Percentiles rank a stretch among this genome's conserved stretches.
Evolutionary conservation across 2,888 invertebrate species (phyloP).

Genomic region (Cheilosia grossa): DNA sequence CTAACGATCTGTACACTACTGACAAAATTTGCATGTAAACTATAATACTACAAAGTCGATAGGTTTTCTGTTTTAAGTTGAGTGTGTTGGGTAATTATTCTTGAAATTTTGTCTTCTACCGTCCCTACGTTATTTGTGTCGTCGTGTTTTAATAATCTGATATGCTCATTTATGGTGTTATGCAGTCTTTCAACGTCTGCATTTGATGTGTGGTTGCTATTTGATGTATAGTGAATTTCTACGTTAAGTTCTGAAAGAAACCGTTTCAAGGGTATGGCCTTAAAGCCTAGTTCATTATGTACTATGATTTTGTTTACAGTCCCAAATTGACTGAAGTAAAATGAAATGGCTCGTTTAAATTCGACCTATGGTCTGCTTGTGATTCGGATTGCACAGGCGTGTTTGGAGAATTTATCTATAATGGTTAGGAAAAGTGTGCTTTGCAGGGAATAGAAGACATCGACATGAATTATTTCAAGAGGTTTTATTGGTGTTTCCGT

Average conservation of each 20-base stretch:
- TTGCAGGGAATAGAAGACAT: slow-evolving; percentile 71
- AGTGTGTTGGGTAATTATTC: slow-evolving; percentile 68
- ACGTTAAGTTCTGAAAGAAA: slow-evolving; percentile 59
- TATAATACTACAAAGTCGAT: slow-evolving; percentile 74
- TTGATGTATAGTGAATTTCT: slow-evolving; percentile 68
- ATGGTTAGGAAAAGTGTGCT: slow-evolving; percentile 73
- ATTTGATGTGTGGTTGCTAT: slow-evolving; percentile 69
- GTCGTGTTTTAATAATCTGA: slow-evolving; percentile 69
- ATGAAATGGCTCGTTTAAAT: slow-evolving; percentile 60
- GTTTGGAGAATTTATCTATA: slow-evolving; percentile 76
- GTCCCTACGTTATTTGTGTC: slow-evolving; percentile 56
- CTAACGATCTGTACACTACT: too few species aligned
- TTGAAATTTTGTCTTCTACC: slow-evolving; percentile 71
- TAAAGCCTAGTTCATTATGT: slow-evolving; percentile 72
- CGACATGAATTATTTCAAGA: slow-evolving; percentile 75
- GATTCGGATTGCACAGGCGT: slow-evolving; percentile 72
- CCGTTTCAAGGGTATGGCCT: slow-evolving; percentile 67
- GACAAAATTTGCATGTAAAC: too few species aligned
- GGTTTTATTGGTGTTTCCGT: slow-evolving; percentile 75
- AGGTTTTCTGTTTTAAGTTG: slow-evolving; percentile 59
- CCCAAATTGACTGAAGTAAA: slow-evolving; percentile 65
- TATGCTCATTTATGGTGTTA: slow-evolving; percentile 42
- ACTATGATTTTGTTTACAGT: slow-evolving; percentile 58
- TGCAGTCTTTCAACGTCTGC: slow-evolving; percentile 71
- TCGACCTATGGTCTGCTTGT: slow-evolving; percentile 64